Conservation (phyloP, 2,888 invertebrate species). For the Stenurella melanura region DNA sequence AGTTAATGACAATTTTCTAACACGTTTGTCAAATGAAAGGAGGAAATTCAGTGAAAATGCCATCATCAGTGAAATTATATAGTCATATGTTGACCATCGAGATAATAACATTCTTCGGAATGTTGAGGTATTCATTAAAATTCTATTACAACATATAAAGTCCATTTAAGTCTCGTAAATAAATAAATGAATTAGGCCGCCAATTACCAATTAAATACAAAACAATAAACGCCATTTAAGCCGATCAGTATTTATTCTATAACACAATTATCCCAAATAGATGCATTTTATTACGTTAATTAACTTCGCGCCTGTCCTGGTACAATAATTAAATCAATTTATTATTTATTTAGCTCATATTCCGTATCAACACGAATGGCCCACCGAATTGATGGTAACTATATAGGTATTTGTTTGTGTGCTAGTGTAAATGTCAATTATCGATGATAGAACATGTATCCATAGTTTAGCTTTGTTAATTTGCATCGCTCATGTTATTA, state of each 20-base stretch:
- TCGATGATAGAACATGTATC: neutral
- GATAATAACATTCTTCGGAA: neutral
- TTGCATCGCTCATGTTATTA: conserved; percentile 6
- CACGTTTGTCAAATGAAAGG: too few species aligned
- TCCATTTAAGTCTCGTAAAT: neutral
- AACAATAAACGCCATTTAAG: neutral
- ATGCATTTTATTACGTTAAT: neutral
- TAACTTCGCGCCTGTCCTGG: neutral
- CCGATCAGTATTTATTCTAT: neutral
- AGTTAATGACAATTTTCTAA: too few species aligned
- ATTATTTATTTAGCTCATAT: conserved; percentile 23
- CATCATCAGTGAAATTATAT: too few species aligned
- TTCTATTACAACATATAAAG: neutral
- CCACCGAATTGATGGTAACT: conserved; percentile 11
- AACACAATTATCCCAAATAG: conserved; percentile 1
- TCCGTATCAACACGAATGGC: neutral
- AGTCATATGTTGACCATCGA: too few species aligned
- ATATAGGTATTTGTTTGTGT: conserved; percentile 22
- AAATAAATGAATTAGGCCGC: neutral
- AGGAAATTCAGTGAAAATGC: too few species aligned
- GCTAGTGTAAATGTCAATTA: conserved; percentile 16
- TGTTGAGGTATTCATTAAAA: neutral
- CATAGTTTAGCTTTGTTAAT: conserved; percentile 1
- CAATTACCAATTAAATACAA: neutral
- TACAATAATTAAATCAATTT: conserved; percentile 22